phyloP scores from a whole-genome alignment of 2,888 invertebrate species.

The Resseliella maxima region DNA sequence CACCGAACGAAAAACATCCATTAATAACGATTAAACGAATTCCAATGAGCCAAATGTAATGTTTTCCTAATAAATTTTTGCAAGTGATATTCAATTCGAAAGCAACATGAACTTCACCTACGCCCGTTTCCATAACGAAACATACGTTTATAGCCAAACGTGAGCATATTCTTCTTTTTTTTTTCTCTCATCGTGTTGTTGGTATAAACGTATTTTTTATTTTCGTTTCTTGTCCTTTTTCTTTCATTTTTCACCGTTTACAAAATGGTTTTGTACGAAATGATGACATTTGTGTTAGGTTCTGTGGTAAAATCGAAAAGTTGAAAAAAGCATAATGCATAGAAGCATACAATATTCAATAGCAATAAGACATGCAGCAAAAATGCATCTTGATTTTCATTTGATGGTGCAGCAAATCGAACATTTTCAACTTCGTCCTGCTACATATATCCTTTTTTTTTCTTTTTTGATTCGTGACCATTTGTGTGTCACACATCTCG shows the following conservation, averaged over 20 bases:
- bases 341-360: conserved; percentile 17
- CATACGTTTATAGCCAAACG: too few species aligned
- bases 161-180: too few species aligned
- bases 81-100: conserved; percentile 25
- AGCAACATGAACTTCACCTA: background rate
- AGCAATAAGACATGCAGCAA: background rate
- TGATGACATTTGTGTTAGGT: background rate
- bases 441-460: too few species aligned
- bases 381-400: conserved; percentile 50
- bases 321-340: background rate
- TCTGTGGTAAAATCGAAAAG: background rate
- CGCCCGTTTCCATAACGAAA: background rate
- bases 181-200: background rate
- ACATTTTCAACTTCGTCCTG: too few species aligned
- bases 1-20: background rate
- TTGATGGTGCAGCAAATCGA: background rate
- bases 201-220: too few species aligned
- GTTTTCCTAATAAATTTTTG: conserved; percentile 33
- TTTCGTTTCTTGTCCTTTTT: background rate
- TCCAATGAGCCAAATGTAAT: conserved; percentile 51
- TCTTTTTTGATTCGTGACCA: background rate
- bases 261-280: background rate
- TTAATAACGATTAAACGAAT: conserved; percentile 49
- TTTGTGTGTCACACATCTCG: background rate
- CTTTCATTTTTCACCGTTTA: background rate